Evolutionary conservation across 2,113 vertebrate species (phyloP).

Genomic region (Zonotrichia leucophrys): DNA sequence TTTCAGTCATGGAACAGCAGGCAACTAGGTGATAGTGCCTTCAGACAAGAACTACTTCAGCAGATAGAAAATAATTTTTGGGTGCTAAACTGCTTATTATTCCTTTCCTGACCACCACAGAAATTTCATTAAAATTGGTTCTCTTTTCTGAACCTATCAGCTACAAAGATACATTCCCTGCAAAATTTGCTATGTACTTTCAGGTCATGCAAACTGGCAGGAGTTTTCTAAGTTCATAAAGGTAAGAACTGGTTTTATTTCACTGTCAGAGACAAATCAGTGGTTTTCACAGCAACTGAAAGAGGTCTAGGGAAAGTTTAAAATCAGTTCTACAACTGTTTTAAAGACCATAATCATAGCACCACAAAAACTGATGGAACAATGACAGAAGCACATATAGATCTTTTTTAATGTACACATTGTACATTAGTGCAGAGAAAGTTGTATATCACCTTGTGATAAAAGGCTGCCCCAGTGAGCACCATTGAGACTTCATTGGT

Average conservation of each 20-base stretch:
- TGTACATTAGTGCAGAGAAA: background rate
- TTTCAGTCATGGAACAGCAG: background rate
- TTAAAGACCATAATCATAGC: background rate
- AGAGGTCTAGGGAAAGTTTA: background rate
- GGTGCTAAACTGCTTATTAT: background rate
- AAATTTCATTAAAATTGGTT: background rate
- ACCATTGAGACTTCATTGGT: conserved; percentile 99
- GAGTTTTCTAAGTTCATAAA: background rate
- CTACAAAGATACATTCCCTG: background rate
- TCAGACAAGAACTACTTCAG: background rate
- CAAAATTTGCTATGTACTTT: background rate
- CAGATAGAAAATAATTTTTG: background rate
- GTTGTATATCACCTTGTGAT: conserved; percentile 86
- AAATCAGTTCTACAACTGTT: background rate
- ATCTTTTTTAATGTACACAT: background rate
- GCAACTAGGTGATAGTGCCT: background rate
- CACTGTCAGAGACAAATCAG: background rate
- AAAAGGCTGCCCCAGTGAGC: conserved; percentile 95
- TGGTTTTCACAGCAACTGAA: background rate
- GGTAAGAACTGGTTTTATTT: background rate
- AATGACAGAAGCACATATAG: background rate
- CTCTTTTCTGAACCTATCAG: background rate
- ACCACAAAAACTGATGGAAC: background rate
- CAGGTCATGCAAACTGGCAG: background rate
- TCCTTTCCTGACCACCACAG: background rate